phyloP scores from a whole-genome alignment of 2,797 vertebrate species.

The Perodicticus potto region DNA sequence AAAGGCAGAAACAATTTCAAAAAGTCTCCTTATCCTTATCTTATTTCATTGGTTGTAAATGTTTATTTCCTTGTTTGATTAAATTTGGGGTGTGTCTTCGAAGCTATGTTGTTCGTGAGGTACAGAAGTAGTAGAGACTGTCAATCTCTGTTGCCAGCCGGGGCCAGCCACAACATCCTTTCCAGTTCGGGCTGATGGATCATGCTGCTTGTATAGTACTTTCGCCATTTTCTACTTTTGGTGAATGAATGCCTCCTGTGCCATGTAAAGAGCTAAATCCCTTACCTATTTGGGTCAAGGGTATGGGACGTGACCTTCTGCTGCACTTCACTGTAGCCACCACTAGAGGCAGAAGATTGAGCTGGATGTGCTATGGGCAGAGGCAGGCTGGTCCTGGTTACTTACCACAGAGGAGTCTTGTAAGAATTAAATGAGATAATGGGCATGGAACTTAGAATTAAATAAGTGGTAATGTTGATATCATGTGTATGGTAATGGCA shows the following conservation, averaged over 20 bases:
- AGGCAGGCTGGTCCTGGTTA: neutral
- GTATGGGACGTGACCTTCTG: neutral
- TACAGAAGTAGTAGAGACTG: neutral
- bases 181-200: neutral
- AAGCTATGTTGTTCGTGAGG: neutral
- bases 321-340: neutral
- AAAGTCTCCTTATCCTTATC: neutral
- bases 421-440: neutral
- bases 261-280: neutral
- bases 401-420: neutral
- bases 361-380: rapidly evolving
- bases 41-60: neutral
- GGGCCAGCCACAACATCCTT: neutral
- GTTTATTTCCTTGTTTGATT: neutral
- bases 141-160: neutral
- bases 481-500: neutral
- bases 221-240: neutral
- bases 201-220: neutral
- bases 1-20: neutral
- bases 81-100: neutral
- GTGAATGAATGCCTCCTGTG: neutral
- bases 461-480: neutral
- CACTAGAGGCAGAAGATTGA: neutral
- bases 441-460: neutral
- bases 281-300: neutral